A percentile compares a stretch with the other conserved stretches of the same genome.
phyloP scores from a whole-genome alignment of 2,888 invertebrate genomes.

The Fragum sueziense region DNA sequence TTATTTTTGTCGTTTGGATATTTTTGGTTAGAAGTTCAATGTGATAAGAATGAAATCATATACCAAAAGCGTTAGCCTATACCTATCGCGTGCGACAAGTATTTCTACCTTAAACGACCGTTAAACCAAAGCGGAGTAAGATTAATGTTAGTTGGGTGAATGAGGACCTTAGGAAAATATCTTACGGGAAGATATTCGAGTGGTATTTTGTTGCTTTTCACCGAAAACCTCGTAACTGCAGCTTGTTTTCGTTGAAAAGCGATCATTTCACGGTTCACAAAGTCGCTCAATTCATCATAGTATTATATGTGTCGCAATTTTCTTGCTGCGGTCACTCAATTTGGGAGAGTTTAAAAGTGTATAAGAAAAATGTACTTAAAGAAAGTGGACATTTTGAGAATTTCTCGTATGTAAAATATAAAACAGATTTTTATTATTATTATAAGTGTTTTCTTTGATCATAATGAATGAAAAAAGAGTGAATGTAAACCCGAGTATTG shows the following conservation, averaged over 20 bases:
- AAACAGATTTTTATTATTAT: no score
- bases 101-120: not conserved
- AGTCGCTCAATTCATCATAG: conserved; percentile 12
- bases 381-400: not conserved
- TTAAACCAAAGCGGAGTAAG: conserved; percentile 2
- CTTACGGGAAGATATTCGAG: conserved; percentile 3
- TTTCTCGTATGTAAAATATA: no score
- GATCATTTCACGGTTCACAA: not conserved
- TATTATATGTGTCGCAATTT: not conserved
- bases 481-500: no score
- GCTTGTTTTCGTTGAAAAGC: no score
- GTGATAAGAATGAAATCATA: no score
- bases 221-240: no score
- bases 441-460: no score
- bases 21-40: not conserved
- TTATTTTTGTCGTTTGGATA: not conserved
- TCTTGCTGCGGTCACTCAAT: not conserved
- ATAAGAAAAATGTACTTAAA: not conserved
- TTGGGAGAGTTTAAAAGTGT: not conserved
- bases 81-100: not conserved
- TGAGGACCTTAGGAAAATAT: conserved; percentile 7
- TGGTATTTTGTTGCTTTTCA: no score
- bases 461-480: no score
- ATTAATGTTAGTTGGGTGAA: conserved; percentile 5
- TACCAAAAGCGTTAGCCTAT: no score